Base-by-base conservation (phyloP, 2,113 vertebrate species). In the Donacobius atricapilla region DNA sequence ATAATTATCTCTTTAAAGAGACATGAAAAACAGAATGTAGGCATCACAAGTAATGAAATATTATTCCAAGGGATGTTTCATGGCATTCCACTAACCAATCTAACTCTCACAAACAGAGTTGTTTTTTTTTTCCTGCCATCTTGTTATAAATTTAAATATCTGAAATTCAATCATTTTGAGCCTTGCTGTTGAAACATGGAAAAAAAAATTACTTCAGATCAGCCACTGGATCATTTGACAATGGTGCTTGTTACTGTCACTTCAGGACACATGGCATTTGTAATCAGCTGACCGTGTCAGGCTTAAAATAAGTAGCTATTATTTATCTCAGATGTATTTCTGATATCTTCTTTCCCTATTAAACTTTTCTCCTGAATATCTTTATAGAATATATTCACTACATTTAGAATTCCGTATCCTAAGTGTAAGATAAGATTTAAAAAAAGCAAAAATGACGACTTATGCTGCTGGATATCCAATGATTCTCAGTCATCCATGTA, bases 381-480 rank as follows among this genome's bases (percentile, higher is more conserved):
- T 70, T 5, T 35, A 56, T 15, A 37, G n/a, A n/a, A 45, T 64
- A 64, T 44, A 71, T 57, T 47, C 20, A 47, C 7, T 93, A 15
- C 13, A 76, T 31, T 25, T 40, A 40, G 58, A 77, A 28, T 53
- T 91, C 10, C 0, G 1, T 79, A 19, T 33, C 10, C 9, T 56
- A 39, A 40, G 5, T 27, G 5, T 56, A 84, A 31, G 27, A 31
- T 25, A 68, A 48, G 13, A 45, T 45, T 44, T 2, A 6, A 42
- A 68, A 23, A 60, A 39, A 0, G 0, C 4, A 12, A 13, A n/a
- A 56, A n/a, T 5, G 4, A 54, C 21, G 18, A 30, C 18, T 75
- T 87, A 8, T 3, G 4, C 40, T 86, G 20, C 35, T 65, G n/a
- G 12, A 35, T 83, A 33, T 48, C 72, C 35, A 44, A 23, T 25